Conservation (phyloP, 2,113 vertebrate species). For the Gambusia holbrooki region DNA sequence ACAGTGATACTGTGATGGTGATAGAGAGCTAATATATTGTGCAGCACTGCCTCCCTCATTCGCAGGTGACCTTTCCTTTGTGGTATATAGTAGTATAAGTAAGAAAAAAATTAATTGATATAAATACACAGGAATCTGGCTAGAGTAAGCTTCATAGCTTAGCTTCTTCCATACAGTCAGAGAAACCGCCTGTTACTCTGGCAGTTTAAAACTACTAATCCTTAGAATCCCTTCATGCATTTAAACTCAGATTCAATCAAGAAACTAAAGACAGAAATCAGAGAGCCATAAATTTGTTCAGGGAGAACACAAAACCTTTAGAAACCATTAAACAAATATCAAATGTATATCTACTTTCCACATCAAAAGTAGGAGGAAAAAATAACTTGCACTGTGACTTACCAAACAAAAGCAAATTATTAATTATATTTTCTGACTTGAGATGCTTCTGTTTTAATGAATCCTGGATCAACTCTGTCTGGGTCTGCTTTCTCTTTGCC, state of each 20-base stretch:
- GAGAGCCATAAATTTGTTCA: background rate
- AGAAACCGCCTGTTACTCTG: background rate
- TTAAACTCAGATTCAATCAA: slow-evolving; percentile 23
- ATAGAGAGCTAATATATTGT: background rate
- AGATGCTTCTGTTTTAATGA: slow-evolving; percentile 17
- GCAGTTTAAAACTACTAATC: background rate
- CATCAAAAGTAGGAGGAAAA: background rate
- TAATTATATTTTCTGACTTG: background rate
- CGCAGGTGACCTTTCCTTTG: no score
- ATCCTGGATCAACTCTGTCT: slow-evolving; percentile 23
- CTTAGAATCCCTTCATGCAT: background rate
- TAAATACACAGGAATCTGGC: no score
- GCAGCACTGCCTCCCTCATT: no score
- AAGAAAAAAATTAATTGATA: no score
- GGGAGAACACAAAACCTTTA: slow-evolving; percentile 1
- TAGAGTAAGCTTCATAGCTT: no score
- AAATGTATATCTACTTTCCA: background rate
- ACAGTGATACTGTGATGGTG: background rate
- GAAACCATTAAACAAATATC: slow-evolving; percentile 7
- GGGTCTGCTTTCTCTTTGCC: slow-evolving; percentile 27
- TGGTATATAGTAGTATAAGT: no score
- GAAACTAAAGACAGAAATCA: slow-evolving; percentile 13
- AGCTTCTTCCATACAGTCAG: background rate
- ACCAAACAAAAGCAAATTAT: background rate
- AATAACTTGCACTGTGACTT: slow-evolving; percentile 10